Conservation (phyloP, 2,888 invertebrate species). For the Nudaria mundana region DNA sequence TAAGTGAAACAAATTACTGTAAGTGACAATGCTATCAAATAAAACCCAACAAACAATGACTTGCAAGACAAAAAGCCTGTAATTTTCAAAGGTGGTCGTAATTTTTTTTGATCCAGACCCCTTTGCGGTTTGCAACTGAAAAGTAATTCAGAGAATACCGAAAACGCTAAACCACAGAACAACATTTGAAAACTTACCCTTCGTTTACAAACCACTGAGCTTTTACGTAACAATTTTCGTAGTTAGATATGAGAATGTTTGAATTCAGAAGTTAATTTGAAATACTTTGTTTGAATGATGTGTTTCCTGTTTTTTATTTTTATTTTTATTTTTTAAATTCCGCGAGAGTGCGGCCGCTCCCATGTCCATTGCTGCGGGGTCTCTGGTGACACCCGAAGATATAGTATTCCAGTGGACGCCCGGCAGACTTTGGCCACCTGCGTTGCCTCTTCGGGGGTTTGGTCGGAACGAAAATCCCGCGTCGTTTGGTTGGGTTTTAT, state of each 20-base stretch:
- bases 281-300: neutral
- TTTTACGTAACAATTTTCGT: conserved; percentile 39
- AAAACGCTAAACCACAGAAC: conserved; percentile 52
- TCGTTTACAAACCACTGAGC: conserved; percentile 45
- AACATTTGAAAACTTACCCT: conserved; percentile 53
- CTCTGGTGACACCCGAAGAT: too few species aligned
- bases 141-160: conserved; percentile 52
- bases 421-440: too few species aligned
- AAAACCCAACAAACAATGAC: conserved; percentile 15
- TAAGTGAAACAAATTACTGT: too few species aligned
- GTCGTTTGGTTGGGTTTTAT: too few species aligned
- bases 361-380: too few species aligned
- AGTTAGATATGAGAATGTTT: conserved; percentile 2
- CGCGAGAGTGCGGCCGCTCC: too few species aligned
- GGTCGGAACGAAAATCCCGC: too few species aligned
- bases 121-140: conserved; percentile 50
- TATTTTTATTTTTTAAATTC: too few species aligned
- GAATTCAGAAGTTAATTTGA: neutral
- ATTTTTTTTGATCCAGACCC: conserved; percentile 22
- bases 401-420: too few species aligned
- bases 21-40: too few species aligned
- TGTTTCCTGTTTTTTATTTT: too few species aligned
- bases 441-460: too few species aligned
- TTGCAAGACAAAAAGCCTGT: conserved; percentile 15
- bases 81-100: conserved; percentile 24